Conservation (phyloP, 2,888 invertebrate species). For the Glaucopsyche alexis region DNA sequence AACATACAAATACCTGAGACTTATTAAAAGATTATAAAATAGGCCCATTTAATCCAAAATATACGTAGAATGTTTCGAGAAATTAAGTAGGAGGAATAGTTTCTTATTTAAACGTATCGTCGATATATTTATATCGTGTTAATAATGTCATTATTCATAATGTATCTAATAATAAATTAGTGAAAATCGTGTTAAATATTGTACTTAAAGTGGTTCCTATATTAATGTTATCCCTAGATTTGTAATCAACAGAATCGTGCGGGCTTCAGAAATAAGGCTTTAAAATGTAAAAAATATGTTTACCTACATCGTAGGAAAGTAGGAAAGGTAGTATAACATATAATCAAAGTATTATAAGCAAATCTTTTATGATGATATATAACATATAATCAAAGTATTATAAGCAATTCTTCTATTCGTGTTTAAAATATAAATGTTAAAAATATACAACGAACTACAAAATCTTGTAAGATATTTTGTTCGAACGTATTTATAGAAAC, state of each 20-base stretch:
- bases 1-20: too few relatives aligned
- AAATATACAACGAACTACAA: conserved; percentile 37
- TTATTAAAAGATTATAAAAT: too few relatives aligned
- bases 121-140: neutral
- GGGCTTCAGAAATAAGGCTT: conserved; percentile 35
- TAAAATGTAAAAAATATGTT: conserved; percentile 11
- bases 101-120: neutral
- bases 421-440: neutral
- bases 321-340: neutral
- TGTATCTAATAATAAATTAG: neutral
- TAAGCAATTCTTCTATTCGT: neutral
- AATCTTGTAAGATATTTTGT: conserved; percentile 6
- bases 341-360: neutral
- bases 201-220: conserved; percentile 3
- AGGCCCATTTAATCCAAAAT: neutral
- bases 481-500: too few relatives aligned
- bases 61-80: neutral
- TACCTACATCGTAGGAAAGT: neutral
- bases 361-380: neutral
- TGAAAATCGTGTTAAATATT: neutral
- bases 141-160: conserved; percentile 1
- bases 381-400: neutral
- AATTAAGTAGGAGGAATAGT: neutral
- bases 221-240: neutral
- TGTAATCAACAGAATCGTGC: conserved; percentile 33